Conservation (phyloP, 1,140 invertebrate genomes). For the Heterodera schachtii region DNA sequence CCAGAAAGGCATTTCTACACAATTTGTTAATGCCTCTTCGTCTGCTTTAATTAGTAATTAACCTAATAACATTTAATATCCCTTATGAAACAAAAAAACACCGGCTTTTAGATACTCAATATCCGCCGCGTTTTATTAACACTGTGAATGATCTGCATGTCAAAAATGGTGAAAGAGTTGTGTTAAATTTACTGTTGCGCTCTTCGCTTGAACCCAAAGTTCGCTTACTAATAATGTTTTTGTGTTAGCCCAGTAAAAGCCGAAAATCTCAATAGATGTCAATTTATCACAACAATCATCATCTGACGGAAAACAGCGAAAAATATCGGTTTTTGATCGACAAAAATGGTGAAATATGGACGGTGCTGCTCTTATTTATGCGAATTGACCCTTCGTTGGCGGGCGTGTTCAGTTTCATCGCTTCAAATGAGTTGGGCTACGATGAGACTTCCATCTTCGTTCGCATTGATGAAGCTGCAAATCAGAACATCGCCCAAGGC, state of each 20-base stretch:
- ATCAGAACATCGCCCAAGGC: background rate
- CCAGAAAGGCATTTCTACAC: too few species aligned
- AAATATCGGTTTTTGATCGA: constrained; percentile 29
- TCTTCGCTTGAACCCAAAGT: constrained; percentile 28
- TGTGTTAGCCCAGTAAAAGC: background rate
- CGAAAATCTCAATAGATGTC: constrained; percentile 27
- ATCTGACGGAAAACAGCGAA: constrained; percentile 18
- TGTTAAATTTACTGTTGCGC: background rate
- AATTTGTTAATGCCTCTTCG: background rate
- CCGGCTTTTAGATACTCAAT: background rate
- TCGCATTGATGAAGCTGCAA: background rate
- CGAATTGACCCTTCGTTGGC: background rate
- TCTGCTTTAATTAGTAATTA: background rate
- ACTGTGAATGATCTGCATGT: background rate
- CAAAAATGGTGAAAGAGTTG: constrained; percentile 18
- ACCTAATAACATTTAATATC: too few species aligned
- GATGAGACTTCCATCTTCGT: constrained; percentile 17
- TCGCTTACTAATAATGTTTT: background rate
- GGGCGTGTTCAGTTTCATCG: constrained; percentile 28
- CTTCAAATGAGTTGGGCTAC: constrained; percentile 27
- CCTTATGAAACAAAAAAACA: too few species aligned
- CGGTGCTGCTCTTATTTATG: constrained; percentile 18
- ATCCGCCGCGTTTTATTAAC: background rate
- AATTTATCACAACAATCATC: constrained; percentile 28
- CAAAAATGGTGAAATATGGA: constrained; percentile 10